These are phyloP conservation scores for Leptopilina clavipes DNA, from an alignment of 1,140 invertebrate species.

Conservation along the genomic window DNA sequence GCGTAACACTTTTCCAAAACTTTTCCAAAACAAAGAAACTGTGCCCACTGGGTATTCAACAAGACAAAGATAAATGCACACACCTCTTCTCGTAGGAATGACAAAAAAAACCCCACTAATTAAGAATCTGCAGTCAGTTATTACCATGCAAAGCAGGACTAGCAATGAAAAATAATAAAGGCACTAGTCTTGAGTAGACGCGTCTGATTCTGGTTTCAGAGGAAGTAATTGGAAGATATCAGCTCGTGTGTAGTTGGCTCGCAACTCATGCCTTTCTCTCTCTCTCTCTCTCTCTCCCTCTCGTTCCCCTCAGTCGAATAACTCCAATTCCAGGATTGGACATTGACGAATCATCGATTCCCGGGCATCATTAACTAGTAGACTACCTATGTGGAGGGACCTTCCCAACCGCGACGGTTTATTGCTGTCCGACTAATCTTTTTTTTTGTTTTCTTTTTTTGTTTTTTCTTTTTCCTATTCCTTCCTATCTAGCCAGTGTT, in stretches of 20 bases:
- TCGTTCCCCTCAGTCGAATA: background rate
- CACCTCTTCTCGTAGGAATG: background rate
- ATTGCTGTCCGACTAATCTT: constrained; percentile 2
- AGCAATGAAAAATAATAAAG: constrained; percentile 31
- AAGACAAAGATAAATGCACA: constrained; percentile 15
- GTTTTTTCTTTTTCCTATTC: background rate
- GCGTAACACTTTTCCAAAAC: no score
- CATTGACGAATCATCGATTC: constrained; percentile 34
- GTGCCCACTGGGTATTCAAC: background rate
- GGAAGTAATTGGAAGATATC: constrained; percentile 34
- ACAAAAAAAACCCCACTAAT: constrained; percentile 24
- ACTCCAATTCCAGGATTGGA: constrained; percentile 23
- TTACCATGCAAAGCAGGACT: constrained; percentile 26
- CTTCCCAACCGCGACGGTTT: constrained; percentile 8
- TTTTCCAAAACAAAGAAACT: background rate
- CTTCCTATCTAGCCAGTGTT: background rate
- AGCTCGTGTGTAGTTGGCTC: constrained; percentile 4
- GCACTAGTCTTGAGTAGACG: background rate
- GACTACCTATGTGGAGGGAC: constrained; percentile 3
- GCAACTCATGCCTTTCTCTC: constrained; percentile 18
- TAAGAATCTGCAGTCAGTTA: constrained; percentile 26
- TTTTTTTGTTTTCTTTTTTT: no score
- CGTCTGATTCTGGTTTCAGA: constrained; percentile 28
- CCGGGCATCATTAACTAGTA: constrained; percentile 1
- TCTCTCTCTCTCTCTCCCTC: no score